Base-by-base conservation (phyloP, 2,888 invertebrate genomes). In the Schrankia costaestrigalis region DNA sequence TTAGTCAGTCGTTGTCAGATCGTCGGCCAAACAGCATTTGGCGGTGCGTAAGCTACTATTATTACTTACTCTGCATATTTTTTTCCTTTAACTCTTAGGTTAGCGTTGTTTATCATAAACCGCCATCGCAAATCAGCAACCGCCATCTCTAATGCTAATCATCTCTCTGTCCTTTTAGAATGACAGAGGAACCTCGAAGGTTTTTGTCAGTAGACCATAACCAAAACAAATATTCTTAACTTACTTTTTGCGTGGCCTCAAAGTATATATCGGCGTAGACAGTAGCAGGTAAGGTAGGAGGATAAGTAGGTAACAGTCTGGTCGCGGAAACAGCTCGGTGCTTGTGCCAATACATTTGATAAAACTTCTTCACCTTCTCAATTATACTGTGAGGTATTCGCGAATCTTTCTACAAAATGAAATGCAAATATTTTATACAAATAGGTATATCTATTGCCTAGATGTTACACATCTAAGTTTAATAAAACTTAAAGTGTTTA, bases 271-370 rank as follows among this genome's bases (percentile, higher is more conserved):
- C 82, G 0, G 71, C 66, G 38, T 70, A 66, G 1, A 84, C 58
- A 1, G 63, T 63, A 3, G 69, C 63, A 0, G 73, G 62, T 6
- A 84, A 48, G 0, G 76, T 73, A 0, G 76, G 80, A 0, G 84
- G 84, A 19, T 76, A 83, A 1, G 56, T 63, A 0, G 75, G 71
- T 9, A 84, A 48, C 12, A 83, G 56, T 8, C 56, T 51, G 0
- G 81, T 72, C 2, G 59, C 48, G 0, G 79, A 82, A 1, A 83
- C 83, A 0, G 78, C 84, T 2, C 52, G 52, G 43, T 79, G 80
- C 37, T 78, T 81, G 46, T 78, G 78, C 84, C 84, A 84, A 58
- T 79, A 83, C 80, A 82, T 84, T 56, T 69, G 73, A 56, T 84
- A 84, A 51, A 84, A 84, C 1, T 78, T 75, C 47, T 82, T 66